These are phyloP conservation scores for Gorsachius goisagi DNA, from an alignment of 2,113 vertebrate species.

Conservation along the genomic window DNA sequence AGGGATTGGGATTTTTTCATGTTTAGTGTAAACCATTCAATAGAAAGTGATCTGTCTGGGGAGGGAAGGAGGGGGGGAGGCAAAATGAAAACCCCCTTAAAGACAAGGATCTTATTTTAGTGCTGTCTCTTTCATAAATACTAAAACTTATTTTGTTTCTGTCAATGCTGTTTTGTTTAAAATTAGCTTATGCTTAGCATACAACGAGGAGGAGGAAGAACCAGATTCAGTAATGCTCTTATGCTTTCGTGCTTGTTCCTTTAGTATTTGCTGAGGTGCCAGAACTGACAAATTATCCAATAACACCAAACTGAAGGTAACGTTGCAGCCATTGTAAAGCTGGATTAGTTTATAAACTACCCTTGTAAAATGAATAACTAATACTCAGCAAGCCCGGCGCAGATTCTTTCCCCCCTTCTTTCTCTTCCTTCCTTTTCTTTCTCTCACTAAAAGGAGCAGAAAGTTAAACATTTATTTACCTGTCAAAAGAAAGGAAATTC, in stretches of 20 bases:
- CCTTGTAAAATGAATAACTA: constrained; percentile 31
- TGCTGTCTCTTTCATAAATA: neutral
- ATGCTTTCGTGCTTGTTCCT: constrained; percentile 35
- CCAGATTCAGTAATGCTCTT: constrained; percentile 13
- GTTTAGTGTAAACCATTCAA: neutral
- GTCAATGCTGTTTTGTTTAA: neutral
- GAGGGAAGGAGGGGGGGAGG: neutral
- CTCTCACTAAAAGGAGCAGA: neutral
- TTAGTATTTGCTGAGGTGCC: constrained; percentile 60
- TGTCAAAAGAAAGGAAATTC: constrained; percentile 60
- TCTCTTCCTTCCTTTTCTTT: constrained; percentile 17
- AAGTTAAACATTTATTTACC: constrained; percentile 56
- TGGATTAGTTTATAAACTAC: constrained; percentile 60
- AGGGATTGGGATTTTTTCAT: neutral
- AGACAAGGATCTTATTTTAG: neutral
- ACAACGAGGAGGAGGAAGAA: neutral
- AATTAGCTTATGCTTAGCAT: neutral
- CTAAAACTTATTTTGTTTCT: neutral
- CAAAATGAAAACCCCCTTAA: neutral
- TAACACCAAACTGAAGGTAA: constrained; percentile 41
- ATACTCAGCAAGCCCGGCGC: constrained; percentile 28
- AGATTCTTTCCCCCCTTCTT: constrained; percentile 1
- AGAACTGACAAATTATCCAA: constrained; percentile 74
- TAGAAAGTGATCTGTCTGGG: neutral
- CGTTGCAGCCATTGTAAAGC: neutral